Evolutionary conservation across 1,140 invertebrate genomes (phyloP).

Genomic region (Drosophila seguyi): DNA sequence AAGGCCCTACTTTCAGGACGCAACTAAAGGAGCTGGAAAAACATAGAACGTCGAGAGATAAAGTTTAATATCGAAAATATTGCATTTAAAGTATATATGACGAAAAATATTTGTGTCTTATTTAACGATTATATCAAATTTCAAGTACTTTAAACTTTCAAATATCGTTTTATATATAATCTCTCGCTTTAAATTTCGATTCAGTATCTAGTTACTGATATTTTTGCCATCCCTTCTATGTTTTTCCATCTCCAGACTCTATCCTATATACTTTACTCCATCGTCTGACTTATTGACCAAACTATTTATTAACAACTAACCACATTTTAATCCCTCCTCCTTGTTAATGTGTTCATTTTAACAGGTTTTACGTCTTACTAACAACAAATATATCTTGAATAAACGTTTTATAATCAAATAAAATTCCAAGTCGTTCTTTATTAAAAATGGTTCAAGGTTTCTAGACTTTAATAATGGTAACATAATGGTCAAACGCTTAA

Average conservation of each 20-base stretch:
- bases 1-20: conserved; percentile 14
- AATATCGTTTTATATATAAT: neutral
- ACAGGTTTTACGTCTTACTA: conserved; percentile 49
- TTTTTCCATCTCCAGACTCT: neutral
- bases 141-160: no score
- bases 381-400: conserved; percentile 53
- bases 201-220: neutral
- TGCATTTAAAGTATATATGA: no score
- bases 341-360: conserved; percentile 62
- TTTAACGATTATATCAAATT: no score
- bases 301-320: conserved; percentile 16
- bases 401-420: conserved; percentile 53
- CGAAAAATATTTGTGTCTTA: no score
- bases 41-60: neutral
- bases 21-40: neutral
- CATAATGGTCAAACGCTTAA: conserved; percentile 45
- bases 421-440: neutral
- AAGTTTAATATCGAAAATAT: neutral
- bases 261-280: conserved; percentile 8
- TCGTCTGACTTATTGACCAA: conserved; percentile 1
- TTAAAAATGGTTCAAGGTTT: neutral
- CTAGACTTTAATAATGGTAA: conserved; percentile 7
- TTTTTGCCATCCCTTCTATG: neutral
- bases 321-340: conserved; percentile 6
- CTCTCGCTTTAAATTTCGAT: no score